A percentile compares a stretch with the other conserved stretches of the same genome.
These are phyloP conservation scores for Chelonus insularis DNA, from an alignment of 1,140 invertebrate genomes.

Conservation along the genomic window DNA sequence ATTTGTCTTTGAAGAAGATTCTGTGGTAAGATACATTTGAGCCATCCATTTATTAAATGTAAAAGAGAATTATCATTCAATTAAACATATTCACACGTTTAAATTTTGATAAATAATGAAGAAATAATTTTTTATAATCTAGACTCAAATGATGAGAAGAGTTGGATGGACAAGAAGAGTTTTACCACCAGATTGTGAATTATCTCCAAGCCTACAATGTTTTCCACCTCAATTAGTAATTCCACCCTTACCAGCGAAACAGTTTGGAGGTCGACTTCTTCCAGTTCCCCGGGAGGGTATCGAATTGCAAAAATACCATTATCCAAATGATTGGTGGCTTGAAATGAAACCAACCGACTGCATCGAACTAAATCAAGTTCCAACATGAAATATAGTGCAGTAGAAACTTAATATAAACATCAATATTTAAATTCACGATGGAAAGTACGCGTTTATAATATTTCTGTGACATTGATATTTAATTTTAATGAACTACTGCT, in stretches of 20 bases:
- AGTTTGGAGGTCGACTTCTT: conserved; percentile 59
- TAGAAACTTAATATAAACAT: too few species aligned
- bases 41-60: too few species aligned
- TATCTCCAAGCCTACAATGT: conserved; percentile 59
- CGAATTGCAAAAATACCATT: conserved; percentile 68
- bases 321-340: conserved; percentile 67
- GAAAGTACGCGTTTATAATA: too few species aligned
- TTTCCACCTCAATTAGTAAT: conserved; percentile 63
- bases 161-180: conserved; percentile 65
- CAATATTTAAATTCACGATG: too few species aligned
- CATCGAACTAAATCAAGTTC: conserved; percentile 32
- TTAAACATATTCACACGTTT: too few species aligned
- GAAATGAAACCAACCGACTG: conserved; percentile 62
- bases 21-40: conserved; percentile 37
- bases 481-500: too few species aligned
- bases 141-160: conserved; percentile 58
- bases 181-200: conserved; percentile 64
- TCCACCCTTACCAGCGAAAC: conserved; percentile 58
- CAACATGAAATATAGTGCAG: not conserved
- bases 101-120: too few species aligned
- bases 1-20: conserved; percentile 47
- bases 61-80: too few species aligned
- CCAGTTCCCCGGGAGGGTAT: conserved; percentile 65
- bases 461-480: too few species aligned
- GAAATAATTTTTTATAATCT: not conserved